phyloP scores from a whole-genome alignment of 2,888 invertebrate species.

The Coleophora flavipennella region DNA sequence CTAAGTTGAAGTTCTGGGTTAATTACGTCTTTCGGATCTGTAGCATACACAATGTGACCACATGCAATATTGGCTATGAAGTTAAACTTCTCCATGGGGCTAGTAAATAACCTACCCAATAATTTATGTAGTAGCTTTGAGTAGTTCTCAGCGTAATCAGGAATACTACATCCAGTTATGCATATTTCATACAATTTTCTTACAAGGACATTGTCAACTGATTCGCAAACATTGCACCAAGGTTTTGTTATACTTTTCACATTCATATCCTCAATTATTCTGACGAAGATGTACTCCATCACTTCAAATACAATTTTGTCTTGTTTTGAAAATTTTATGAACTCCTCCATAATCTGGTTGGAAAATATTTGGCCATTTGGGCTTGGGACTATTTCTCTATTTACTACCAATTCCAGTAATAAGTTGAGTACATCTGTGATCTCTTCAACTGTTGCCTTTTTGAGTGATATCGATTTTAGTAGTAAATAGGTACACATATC shows the following conservation, averaged over 20 bases:
- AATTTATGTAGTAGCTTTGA: constrained; percentile 53
- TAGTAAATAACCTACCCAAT: constrained; percentile 53
- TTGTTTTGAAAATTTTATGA: constrained; percentile 40
- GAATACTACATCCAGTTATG: constrained; percentile 57
- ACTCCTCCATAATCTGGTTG: constrained; percentile 36
- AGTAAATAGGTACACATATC: constrained; percentile 54
- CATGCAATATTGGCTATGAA: constrained; percentile 73
- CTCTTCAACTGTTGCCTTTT: constrained; percentile 41
- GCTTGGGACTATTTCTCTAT: constrained; percentile 39
- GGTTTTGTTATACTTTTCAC: constrained; percentile 45
- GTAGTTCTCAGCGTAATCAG: constrained; percentile 45
- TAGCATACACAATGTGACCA: constrained; percentile 54
- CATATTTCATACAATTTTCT: constrained; percentile 60
- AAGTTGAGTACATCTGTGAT: constrained; percentile 50
- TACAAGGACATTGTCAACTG: constrained; percentile 46
- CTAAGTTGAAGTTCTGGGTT: constrained; percentile 65
- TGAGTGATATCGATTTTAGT: constrained; percentile 54
- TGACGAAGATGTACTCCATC: constrained; percentile 66
- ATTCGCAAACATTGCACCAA: constrained; percentile 55
- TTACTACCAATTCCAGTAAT: constrained; percentile 50
- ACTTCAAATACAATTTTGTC: constrained; percentile 70
- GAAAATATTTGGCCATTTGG: constrained; percentile 36
- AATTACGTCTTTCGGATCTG: constrained; percentile 52
- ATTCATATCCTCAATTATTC: constrained; percentile 60
- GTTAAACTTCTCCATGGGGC: constrained; percentile 58